These are phyloP conservation scores for Lypha dubia DNA, from an alignment of 2,888 invertebrate genomes.

Conservation along the genomic window DNA sequence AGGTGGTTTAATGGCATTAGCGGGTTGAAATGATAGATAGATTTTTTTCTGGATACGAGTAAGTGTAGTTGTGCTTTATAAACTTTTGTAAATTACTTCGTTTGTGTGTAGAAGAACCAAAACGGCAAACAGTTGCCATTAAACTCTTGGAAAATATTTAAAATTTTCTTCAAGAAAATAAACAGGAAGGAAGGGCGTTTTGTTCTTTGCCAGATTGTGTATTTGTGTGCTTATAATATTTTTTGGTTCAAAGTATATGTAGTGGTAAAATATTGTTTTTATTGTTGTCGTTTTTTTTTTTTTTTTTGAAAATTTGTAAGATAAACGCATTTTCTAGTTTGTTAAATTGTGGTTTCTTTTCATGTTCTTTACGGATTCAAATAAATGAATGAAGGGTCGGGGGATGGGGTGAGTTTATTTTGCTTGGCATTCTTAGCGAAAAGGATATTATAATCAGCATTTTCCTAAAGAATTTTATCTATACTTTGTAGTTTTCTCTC, in stretches of 20 bases:
- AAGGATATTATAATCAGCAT: conserved; percentile 44
- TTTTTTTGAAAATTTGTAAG: conserved; percentile 41
- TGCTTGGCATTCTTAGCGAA: conserved; percentile 3
- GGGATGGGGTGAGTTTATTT: conserved; percentile 7
- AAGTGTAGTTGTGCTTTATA: conserved; percentile 41
- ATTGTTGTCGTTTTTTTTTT: conserved; percentile 46
- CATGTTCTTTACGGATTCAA: background rate
- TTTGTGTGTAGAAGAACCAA: background rate
- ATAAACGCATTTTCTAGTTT: conserved; percentile 60
- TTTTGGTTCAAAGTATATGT: conserved; percentile 25
- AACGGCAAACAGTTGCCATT: background rate
- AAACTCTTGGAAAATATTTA: conserved; percentile 30
- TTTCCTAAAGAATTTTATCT: conserved; percentile 15
- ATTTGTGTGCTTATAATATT: conserved; percentile 6
- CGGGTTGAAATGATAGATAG: conserved; percentile 61
- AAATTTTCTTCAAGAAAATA: conserved; percentile 18
- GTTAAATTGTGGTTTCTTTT: conserved; percentile 60
- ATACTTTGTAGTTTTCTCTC: conserved; percentile 25
- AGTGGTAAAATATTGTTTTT: conserved; percentile 20
- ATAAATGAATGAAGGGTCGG: too few species aligned
- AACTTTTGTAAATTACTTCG: conserved; percentile 49
- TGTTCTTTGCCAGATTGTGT: background rate
- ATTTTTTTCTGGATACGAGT: conserved; percentile 33
- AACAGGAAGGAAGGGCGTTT: conserved; percentile 64
- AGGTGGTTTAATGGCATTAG: conserved; percentile 68